Evolutionary conservation across 2,113 vertebrate genomes (phyloP), one percentile per base, ranked within the genome.

Genomic region (Gila orcuttii): DNA sequence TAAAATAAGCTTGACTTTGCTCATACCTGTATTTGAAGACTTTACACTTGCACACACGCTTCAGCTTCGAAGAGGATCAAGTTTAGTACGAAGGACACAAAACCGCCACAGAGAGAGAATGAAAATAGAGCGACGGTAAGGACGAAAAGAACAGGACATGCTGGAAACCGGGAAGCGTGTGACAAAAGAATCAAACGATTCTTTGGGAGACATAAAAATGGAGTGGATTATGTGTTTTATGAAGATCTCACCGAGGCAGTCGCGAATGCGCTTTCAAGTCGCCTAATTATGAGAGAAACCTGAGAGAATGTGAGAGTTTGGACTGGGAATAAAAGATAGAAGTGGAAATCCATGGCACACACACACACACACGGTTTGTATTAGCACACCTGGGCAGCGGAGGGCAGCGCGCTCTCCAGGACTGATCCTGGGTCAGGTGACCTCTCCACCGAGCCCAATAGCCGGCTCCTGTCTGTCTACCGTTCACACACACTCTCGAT

Each of bases 351-450:
- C 3, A 4, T 71, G 21, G 19, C 79, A 85, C 79, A 86, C 88
- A 89, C 89, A 90, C 88, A 89, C 89, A 90, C 74, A 88, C 52
- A 33, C 84, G 94, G 92, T 94, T 94, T 90, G 91, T 92, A 91
- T 94, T 93, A 94, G 91, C 82, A 87, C 78, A 93, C 92, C 90
- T 92, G 92, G 91, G 91, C 93, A 93, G 92, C 93, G 93, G 92
- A 89, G 89, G 92, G 89, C 87, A 78, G 79, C 36, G 17, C 39
- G n/a, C 87, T 77, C 87, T 84, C 79, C 87, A 87, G 86, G 88
- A 85, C 57, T 88, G 88, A 80, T 90, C 77, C 75, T 36, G 87
- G 87, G 89, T 88, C 81, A 90, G 84, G 39, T 86, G 90, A 89
- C 88, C 88, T 69, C 82, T 87, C 83, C 28, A 69, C 66, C 23